phyloP scores from a whole-genome alignment of 2,888 invertebrate genomes.

The Galerucella nymphaeae region DNA sequence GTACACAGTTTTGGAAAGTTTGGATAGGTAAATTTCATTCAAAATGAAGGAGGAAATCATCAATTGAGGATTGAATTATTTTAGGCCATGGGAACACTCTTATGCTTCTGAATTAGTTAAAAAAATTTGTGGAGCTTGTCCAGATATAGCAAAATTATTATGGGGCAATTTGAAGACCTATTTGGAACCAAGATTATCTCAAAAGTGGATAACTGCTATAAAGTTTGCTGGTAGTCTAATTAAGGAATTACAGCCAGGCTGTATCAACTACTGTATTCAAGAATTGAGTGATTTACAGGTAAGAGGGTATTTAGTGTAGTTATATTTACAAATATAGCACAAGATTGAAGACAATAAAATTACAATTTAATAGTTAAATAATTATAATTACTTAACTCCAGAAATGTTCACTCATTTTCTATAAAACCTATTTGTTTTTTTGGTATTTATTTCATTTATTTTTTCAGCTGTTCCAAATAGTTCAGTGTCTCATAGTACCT shows the following conservation, averaged over 20 bases:
- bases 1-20: conserved; percentile 72
- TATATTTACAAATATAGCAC: no score
- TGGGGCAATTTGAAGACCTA: conserved; percentile 70
- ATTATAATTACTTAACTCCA: no score
- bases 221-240: conserved; percentile 66
- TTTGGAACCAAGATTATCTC: conserved; percentile 71
- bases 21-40: conserved; percentile 64
- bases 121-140: conserved; percentile 75
- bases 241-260: conserved; percentile 66
- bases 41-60: not conserved
- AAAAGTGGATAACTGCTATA: conserved; percentile 68
- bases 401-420: no score
- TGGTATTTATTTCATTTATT: conserved; percentile 4
- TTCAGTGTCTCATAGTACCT: conserved; percentile 57
- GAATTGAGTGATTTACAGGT: conserved; percentile 68
- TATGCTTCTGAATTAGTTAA: conserved; percentile 73
- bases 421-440: not conserved
- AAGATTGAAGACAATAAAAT: no score
- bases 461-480: conserved; percentile 57
- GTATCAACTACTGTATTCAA: conserved; percentile 65
- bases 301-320: conserved; percentile 46
- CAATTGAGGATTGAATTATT: conserved; percentile 1
- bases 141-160: conserved; percentile 76
- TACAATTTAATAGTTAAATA: no score
- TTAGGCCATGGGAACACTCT: conserved; percentile 74